Base-by-base conservation (phyloP, 2,113 vertebrate genomes). In the Myrmecophaga tridactyla region DNA sequence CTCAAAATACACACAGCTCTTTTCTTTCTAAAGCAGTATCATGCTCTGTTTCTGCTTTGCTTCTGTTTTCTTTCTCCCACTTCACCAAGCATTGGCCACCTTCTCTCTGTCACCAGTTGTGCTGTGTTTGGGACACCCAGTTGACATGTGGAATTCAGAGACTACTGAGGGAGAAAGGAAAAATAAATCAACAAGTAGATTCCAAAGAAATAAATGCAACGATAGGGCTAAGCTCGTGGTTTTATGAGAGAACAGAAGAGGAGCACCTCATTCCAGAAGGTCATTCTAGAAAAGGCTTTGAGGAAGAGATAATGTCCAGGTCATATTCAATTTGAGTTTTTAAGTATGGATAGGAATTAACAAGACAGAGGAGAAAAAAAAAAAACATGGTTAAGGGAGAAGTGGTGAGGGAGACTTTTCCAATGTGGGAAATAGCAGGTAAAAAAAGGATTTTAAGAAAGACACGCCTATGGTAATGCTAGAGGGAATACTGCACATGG, bases 251-350 rank as follows among this genome's bases (percentile, higher is more conserved):
- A 13, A 2, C 39, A 14, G n/a, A 29, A 23, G 10, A 14, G 2
- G 17, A 5, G 3, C 2, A 0, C 29, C 9, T 27, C 41, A 0
- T 2, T 67, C 27, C 0, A 4, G 46, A 4, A 29, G 41, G 10
- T 0, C 21, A 29, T 0, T 0, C 14, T 11, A 3, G 11, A 17
- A 76, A 31, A 18, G 10, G 15, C n/a, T 51, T 53, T 31, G 21
- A 18, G 29, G 36, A 3, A 0, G 23, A 27, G 36, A 20, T 1
- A 6, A 7, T 4, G 15, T 43, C 46, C 8, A 0, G 4, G 46
- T 5, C 43, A 51, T 0, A 13, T 0, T 8, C 13, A 17, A 75
- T 4, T 76, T 76, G 41, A 43, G 14, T 17, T 76, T 76, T 51
- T 34, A 3, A 29, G 29, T n/a, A n/a, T 20, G 20, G 1, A 7